Evolutionary conservation across 1,140 invertebrate genomes (phyloP).

Genomic region (Trichonephila inaurata): DNA sequence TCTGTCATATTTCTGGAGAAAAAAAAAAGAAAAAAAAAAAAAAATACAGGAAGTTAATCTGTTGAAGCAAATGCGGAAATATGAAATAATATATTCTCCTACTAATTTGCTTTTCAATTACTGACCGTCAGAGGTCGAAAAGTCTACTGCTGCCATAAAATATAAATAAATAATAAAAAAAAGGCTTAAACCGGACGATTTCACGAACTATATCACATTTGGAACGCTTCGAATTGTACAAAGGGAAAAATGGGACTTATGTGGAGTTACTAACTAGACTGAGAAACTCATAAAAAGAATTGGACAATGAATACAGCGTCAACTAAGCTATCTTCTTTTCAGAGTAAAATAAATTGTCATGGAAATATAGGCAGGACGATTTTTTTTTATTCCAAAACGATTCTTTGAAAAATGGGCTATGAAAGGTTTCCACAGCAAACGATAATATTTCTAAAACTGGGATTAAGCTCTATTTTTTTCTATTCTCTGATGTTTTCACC

Average conservation of each 20-base stretch:
- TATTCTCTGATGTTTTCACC: background rate
- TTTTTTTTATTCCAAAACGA: background rate
- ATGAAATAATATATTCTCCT: conserved; percentile 8
- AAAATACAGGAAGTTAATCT: background rate
- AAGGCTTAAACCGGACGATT: conserved; percentile 1
- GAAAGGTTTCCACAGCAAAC: background rate
- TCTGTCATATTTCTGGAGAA: background rate
- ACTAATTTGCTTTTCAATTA: conserved; percentile 43
- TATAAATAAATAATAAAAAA: background rate
- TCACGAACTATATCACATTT: conserved; percentile 66
- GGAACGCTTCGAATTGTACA: conserved; percentile 51
- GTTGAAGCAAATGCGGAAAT: conserved; percentile 39
- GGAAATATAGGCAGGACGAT: background rate
- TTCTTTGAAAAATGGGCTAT: conserved; percentile 24
- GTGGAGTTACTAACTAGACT: conserved; percentile 30
- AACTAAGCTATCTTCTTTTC: conserved; percentile 40
- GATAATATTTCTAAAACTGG: background rate
- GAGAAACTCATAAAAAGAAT: conserved; percentile 58
- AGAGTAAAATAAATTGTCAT: conserved; percentile 29
- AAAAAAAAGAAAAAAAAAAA: background rate
- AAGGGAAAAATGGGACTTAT: conserved; percentile 27
- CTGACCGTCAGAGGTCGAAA: conserved; percentile 36
- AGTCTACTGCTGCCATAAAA: background rate
- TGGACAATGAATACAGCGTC: conserved; percentile 34
- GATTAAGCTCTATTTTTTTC: background rate